phyloP scores from a whole-genome alignment of 2,797 vertebrate species.

The Eutrigla gurnardus region DNA sequence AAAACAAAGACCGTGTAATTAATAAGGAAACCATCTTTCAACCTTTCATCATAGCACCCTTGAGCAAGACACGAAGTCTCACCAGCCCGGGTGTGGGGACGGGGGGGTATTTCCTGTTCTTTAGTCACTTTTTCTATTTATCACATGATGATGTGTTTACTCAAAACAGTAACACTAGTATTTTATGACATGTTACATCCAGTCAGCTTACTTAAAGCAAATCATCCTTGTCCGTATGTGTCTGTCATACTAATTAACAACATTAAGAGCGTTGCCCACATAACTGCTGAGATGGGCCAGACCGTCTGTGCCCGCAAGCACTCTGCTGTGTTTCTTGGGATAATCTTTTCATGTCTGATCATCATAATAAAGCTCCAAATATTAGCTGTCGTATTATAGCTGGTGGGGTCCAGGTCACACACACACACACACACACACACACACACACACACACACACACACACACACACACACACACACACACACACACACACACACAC shows the following conservation, averaged over 20 bases:
- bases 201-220: background rate
- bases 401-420: background rate
- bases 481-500: constrained; percentile 12
- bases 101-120: background rate
- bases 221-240: background rate
- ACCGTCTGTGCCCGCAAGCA: background rate
- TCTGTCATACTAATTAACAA: background rate
- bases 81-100: background rate
- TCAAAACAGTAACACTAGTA: background rate
- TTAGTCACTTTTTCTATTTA: background rate
- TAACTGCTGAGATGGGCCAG: background rate
- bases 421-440: constrained; percentile 14
- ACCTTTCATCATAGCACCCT: background rate
- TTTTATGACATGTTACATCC: constrained; percentile 4
- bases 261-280: background rate
- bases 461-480: constrained; percentile 53
- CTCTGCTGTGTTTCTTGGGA: too few species aligned
- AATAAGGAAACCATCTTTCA: background rate
- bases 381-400: too few species aligned
- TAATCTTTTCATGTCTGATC: too few species aligned
- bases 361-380: too few species aligned
- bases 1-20: background rate
- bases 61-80: background rate
- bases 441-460: constrained; percentile 23
- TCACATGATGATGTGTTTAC: constrained; percentile 6